Evolutionary conservation across 2,888 invertebrate species (phyloP).

Genomic region (Sarcophaga rosellei): DNA sequence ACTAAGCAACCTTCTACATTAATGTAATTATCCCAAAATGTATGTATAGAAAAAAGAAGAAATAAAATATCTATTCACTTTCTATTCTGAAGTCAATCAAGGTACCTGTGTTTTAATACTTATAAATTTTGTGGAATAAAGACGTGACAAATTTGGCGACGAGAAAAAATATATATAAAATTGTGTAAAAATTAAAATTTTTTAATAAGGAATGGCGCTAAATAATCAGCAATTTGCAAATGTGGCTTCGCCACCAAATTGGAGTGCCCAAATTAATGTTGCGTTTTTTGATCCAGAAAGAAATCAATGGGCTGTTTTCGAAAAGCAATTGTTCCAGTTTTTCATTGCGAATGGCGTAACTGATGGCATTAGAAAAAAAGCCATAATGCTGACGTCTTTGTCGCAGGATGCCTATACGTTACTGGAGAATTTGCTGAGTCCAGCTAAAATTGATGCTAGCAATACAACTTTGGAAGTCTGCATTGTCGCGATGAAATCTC

Average conservation of each 20-base stretch:
- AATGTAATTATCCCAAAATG: too few relatives aligned
- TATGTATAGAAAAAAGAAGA: too few relatives aligned
- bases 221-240: not conserved
- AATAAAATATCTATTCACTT: too few relatives aligned
- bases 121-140: too few relatives aligned
- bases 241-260: not conserved
- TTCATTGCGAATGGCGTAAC: conserved; percentile 21
- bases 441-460: conserved; percentile 12
- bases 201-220: not conserved
- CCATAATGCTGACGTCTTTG: conserved; percentile 1
- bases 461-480: conserved; percentile 43
- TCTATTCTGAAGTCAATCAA: too few relatives aligned
- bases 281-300: conserved; percentile 17
- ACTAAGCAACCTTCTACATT: too few relatives aligned
- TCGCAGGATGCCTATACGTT: conserved; percentile 15
- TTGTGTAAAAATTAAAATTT: not conserved
- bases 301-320: conserved; percentile 3
- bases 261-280: conserved; percentile 17
- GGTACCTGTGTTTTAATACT: too few relatives aligned
- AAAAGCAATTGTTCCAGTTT: conserved; percentile 19
- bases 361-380: not conserved
- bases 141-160: not conserved
- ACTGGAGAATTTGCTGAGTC: not conserved
- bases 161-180: not conserved
- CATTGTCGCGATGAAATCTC: conserved; percentile 25